Conservation (phyloP, 2,888 invertebrate genomes). For the Drosophila crucigera region DNA sequence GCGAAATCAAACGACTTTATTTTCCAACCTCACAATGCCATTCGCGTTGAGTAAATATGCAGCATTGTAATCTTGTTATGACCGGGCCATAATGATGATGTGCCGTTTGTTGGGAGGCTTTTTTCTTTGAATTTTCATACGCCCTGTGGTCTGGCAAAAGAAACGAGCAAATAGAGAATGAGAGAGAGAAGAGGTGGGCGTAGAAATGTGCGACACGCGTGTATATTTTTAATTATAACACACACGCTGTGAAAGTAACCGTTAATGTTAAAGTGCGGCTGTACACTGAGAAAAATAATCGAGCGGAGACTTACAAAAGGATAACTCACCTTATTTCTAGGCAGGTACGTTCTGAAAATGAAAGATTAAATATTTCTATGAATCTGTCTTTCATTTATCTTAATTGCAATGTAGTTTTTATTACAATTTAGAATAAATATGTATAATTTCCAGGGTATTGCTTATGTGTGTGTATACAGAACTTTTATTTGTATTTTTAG, state of each 20-base stretch:
- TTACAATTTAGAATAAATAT: background rate
- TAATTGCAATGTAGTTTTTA: background rate
- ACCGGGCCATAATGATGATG: conserved; percentile 46
- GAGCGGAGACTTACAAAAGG: background rate
- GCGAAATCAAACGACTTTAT: conserved; percentile 31
- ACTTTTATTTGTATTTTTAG: background rate
- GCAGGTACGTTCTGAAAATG: background rate
- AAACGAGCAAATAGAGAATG: background rate
- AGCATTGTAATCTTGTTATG: conserved; percentile 46
- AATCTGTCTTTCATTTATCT: background rate
- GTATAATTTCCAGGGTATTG: background rate
- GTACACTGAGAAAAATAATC: background rate
- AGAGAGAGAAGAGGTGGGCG: background rate
- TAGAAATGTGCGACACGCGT: conserved; percentile 50
- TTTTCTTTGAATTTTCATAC: conserved; percentile 34
- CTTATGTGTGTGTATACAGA: background rate
- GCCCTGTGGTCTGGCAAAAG: conserved; percentile 9
- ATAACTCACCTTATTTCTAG: background rate
- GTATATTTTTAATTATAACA: conserved; percentile 70
- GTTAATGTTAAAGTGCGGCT: conserved; percentile 44
- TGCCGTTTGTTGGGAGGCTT: conserved; percentile 22
- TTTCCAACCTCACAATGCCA: conserved; percentile 4
- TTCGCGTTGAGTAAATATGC: conserved; percentile 33
- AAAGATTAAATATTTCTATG: background rate
- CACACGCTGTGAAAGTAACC: conserved; percentile 28